phyloP scores from a whole-genome alignment of 2,113 vertebrate species.

The Ophthalmolycus amberensis region DNA sequence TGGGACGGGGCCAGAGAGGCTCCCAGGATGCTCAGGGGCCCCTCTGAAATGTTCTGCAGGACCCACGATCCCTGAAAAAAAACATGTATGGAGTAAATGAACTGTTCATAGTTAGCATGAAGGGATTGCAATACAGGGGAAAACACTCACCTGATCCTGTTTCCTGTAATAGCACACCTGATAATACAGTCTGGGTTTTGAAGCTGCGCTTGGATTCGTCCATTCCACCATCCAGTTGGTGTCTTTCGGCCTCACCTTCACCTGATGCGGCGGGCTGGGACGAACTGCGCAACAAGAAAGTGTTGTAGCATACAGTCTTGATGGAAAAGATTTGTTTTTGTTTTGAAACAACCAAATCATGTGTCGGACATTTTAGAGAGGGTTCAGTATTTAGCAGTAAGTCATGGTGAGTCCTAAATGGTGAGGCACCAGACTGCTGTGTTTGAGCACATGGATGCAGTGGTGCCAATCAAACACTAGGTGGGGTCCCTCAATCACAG shows the following conservation, averaged over 20 bases:
- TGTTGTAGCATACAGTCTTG: not conserved
- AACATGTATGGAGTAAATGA: not conserved
- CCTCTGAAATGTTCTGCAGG: conserved; percentile 3
- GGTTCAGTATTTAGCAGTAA: not conserved
- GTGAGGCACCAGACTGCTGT: too few relatives aligned
- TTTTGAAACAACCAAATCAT: not conserved
- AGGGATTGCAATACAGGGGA: not conserved
- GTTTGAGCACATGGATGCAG: conserved; percentile 27
- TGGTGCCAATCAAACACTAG: conserved; percentile 56
- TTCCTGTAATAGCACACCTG: conserved; percentile 68
- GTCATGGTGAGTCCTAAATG: not conserved
- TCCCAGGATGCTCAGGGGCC: conserved; percentile 14
- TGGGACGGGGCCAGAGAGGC: conserved; percentile 49
- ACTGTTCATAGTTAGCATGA: not conserved
- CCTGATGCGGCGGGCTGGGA: conserved; percentile 44
- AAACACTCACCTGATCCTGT: conserved; percentile 43
- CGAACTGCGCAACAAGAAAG: conserved; percentile 64
- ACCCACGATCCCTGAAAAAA: conserved; percentile 19
- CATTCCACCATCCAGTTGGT: conserved; percentile 69
- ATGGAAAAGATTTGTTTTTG: not conserved
- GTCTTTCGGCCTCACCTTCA: conserved; percentile 36
- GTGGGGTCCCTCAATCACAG: conserved; percentile 42
- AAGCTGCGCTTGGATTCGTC: not conserved
- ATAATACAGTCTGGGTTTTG: rapidly evolving
- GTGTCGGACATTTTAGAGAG: not conserved